Evolutionary conservation across 35 echinoderm and acorn worm species (phyloP), one percentile per base, ranked within the genome.

Genomic region (Anneissia japonica): DNA sequence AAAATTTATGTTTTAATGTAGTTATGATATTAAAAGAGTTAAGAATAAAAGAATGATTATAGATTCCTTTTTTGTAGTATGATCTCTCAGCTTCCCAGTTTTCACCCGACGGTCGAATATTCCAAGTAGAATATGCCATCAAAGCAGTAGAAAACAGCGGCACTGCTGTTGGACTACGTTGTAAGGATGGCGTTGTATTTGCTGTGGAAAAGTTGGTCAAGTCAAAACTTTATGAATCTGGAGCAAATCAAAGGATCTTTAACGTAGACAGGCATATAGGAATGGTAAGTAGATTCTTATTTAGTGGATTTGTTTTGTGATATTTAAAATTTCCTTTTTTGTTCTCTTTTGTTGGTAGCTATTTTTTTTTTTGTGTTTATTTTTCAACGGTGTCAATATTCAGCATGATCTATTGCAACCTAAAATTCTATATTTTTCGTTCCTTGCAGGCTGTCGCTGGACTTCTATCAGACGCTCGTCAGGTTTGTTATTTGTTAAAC

Each of bases 71-170:
- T 36, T 14, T 29, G 17, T 80, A 99, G 96, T 99, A 99, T 87
- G 96, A 99, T 76, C 74, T 99, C 30, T 99, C 96, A 91, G 96
- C 96, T 14, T 99, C 96, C 3, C 96, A 99, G 92, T 99, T 99
- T 83, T 99, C 96, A 12, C 96, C 96, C 35, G 96, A 99, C 87
- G 96, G 96, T 5, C 84, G 96, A 31, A 92, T 99, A 31, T 99
- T 99, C 41, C 96, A 99, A 43, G 96, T 99, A 4, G 96, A 99
- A 35, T 99, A 99, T 94, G 96, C 96, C 17, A 73, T 99, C 33
- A 99, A 99, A 91, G 96, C 96, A 19, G 96, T 99, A 12, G 96
- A 99, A 74, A 99, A 99, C 72, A 99, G 96, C 81, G 96, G 96
- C 31, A 99, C 96, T 80, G 96, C 89, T 0, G 88, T 99, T 38